These are phyloP conservation scores for Nesometra sesokonis DNA, from an alignment of 35 echinoderm and acorn worm genomes.

Conservation along the genomic window DNA sequence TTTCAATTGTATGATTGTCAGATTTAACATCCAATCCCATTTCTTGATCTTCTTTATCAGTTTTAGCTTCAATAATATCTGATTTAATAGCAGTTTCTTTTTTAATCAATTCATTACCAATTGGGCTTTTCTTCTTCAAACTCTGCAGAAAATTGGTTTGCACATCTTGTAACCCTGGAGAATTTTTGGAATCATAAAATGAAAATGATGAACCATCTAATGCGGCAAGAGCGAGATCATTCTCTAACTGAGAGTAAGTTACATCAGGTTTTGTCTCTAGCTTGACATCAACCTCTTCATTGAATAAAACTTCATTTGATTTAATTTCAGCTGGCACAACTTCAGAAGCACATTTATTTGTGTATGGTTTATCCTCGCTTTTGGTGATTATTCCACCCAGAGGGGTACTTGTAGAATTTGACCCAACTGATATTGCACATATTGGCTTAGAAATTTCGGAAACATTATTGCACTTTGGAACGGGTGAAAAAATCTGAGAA, in stretches of 20 bases:
- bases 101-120: not conserved
- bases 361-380: not conserved
- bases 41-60: not conserved
- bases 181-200: not conserved
- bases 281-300: not conserved
- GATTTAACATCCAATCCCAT: not conserved
- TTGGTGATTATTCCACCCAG: not conserved
- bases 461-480: not conserved
- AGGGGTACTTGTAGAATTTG: not conserved
- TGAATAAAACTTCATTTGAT: not conserved
- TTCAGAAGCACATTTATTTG: not conserved
- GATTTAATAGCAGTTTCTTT: not conserved
- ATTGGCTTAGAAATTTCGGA: not conserved
- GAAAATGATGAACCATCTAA: not conserved
- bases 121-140: not conserved
- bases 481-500: not conserved
- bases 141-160: not conserved
- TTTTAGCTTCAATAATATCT: not conserved
- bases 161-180: not conserved
- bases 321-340: not conserved
- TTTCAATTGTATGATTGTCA: slow-evolving; percentile 64
- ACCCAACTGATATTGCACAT: not conserved
- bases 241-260: slow-evolving; percentile 35
- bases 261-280: not conserved
- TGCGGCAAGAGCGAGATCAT: slow-evolving; percentile 18